These are phyloP conservation scores for Lepidocolaptes lacrymiger DNA, from an alignment of 2,797 vertebrate species.

Conservation along the genomic window DNA sequence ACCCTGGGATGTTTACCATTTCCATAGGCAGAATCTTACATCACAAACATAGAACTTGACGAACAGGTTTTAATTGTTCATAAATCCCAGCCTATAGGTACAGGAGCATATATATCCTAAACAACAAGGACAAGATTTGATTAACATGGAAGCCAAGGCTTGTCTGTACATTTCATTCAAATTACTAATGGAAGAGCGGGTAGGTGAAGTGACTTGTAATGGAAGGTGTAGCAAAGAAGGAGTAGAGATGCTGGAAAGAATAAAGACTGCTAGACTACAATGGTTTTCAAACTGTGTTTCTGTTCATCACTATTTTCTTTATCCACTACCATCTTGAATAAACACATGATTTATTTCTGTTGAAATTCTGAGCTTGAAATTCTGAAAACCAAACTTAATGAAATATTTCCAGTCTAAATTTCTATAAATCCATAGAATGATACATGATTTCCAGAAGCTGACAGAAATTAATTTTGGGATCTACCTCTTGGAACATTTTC, in stretches of 20 bases:
- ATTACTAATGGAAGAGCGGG: neutral
- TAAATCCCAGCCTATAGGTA: neutral
- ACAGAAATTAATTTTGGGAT: neutral
- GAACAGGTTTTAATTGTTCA: neutral
- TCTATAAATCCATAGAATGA: neutral
- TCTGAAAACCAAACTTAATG: neutral
- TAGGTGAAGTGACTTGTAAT: neutral
- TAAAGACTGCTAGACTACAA: neutral
- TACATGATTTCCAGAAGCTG: neutral
- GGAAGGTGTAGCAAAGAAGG: neutral
- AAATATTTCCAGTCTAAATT: neutral
- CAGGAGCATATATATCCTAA: neutral
- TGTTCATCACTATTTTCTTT: neutral
- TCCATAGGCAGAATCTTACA: neutral
- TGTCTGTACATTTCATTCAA: neutral
- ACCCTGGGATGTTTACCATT: neutral
- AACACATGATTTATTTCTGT: neutral
- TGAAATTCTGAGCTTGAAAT: neutral
- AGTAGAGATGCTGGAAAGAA: neutral
- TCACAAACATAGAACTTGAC: fast-evolving
- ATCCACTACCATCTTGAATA: neutral
- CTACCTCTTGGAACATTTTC: neutral
- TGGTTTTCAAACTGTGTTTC: neutral
- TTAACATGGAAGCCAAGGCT: neutral
- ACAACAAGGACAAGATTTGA: neutral